Evolutionary conservation across 2,888 invertebrate genomes (phyloP), one percentile per base, ranked within the genome.

Genomic region (Ophraella communa): DNA sequence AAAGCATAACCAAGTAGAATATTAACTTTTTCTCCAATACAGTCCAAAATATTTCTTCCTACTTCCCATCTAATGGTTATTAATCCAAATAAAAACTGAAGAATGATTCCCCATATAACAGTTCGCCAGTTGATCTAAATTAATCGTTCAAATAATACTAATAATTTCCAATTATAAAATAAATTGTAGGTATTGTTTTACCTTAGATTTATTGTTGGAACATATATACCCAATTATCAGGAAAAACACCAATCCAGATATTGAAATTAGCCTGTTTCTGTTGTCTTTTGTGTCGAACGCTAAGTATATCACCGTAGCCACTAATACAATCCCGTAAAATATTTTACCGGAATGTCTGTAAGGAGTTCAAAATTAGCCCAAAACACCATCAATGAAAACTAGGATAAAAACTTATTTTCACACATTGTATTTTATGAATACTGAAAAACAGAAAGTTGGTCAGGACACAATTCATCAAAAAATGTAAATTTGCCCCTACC

Each of bases 11-110:
- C 84, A 56, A 98, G 82, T 77, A 98, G 96, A 0, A 86, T 86
- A 1, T 92, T 88, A 0, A 89, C 87, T 75, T 86, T 86, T 60
- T 85, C 81, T 1, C 91, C 89, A 24, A 89, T 73, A 71, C 89
- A 90, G 56, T 85, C 78, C 69, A 95, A 86, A 4, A 94, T 88
- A 0, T 83, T 78, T 45, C 92, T 84, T 0, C 97, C 97, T 0
- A 89, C 83, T 1, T 87, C 84, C 94, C 95, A 95, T 64, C 95
- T 86, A 68, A 98, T 91, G 66, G 95, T 94, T 20, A 96, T 72
- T 1, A 97, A 75, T 0, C 95, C 97, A 63, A 98, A 87, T 3
- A 88, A 62, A 76, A 97, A 93, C 84, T 98, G 98, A 5, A 96
- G 82, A 0, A 89, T 83, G 18, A 96, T 82, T 0, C 96, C 97